These are phyloP conservation scores for Drosophila hydei DNA, from an alignment of 1,140 invertebrate genomes.

Conservation along the genomic window DNA sequence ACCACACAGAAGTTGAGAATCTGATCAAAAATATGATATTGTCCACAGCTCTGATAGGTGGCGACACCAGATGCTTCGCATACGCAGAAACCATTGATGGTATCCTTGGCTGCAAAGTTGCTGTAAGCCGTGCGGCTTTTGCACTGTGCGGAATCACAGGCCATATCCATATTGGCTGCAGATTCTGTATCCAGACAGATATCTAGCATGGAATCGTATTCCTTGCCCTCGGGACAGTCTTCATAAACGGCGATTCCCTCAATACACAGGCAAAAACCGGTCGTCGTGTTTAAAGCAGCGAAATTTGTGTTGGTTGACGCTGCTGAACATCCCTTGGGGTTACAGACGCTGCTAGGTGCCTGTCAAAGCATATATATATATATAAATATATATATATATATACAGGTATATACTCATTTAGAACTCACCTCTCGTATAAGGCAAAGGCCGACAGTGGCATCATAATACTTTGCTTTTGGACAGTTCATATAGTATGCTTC, in stretches of 20 bases:
- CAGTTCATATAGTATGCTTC: slow-evolving; percentile 22
- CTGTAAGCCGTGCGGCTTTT: neutral
- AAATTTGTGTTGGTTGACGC: no score
- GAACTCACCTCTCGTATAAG: slow-evolving; percentile 29
- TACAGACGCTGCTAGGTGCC: slow-evolving; percentile 51
- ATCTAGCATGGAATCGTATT: neutral
- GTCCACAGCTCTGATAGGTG: slow-evolving; percentile 32
- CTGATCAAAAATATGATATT: slow-evolving; percentile 39
- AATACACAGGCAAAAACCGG: slow-evolving; percentile 56
- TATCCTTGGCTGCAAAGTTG: slow-evolving; percentile 44
- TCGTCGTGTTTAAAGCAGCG: slow-evolving; percentile 30
- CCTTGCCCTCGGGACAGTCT: slow-evolving; percentile 9
- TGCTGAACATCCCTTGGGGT: slow-evolving; percentile 27
- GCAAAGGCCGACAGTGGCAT: slow-evolving; percentile 4
- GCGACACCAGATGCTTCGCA: slow-evolving; percentile 32
- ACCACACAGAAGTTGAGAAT: slow-evolving; percentile 22
- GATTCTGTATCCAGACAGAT: slow-evolving; percentile 6
- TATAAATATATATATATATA: neutral
- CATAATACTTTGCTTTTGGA: slow-evolving; percentile 21
- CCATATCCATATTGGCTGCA: neutral
- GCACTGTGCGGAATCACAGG: slow-evolving; percentile 37
- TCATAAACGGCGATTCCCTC: slow-evolving; percentile 20
- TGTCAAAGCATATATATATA: neutral
- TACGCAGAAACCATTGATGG: slow-evolving; percentile 44
- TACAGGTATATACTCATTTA: neutral